Base-by-base conservation (phyloP, 2,113 vertebrate species). In the Grantiella picta region DNA sequence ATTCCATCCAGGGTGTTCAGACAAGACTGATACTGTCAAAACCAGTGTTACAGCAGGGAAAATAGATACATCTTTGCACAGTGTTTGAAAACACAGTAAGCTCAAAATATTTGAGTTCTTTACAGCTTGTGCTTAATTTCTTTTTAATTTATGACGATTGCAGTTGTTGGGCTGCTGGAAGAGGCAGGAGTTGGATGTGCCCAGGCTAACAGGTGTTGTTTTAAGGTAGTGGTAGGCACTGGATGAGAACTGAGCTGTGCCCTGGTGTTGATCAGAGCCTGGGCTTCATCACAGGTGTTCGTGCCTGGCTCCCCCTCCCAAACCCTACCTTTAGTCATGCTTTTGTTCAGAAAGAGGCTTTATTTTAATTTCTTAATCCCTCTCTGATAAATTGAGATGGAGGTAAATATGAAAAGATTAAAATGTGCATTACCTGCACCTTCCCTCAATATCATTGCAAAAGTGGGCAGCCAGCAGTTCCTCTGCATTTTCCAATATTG, bases 211-310 rank as follows among this genome's bases (percentile, higher is more conserved):
- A 18, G 28, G 15, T 44, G 40, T n/a, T 57, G 21, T 33, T 89
- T 69, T 52, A 65, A 47, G 33, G 28, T 33, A 82, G 66, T 52
- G 80, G n/a, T 52, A 47, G 21, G 22, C 1, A 8, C 13, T 3
- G 16, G 11, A 24, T 79, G 57, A 24, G 38, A 71, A 8, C 15
- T 3, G 2, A 63, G 29, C 40, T 64, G 38, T 7, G 22, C 29
- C 17, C 23, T 0, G 0, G 11, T 53, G 17, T 50, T 69, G 25
- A 9, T 52, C 65, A 87, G 45, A 84, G 24, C 19, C 27, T 5
- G 1, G 27, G 36, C 12, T 84, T 79, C 3, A 0, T 40, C 2
- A 2, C 3, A 3, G 49, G 15, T 3, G 0, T 76, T 83, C 0
- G 2, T 86, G 60, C 38, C 61, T 56, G 23, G 12, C 18, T 76